These are phyloP conservation scores for Pentalonia nigronervosa DNA, from an alignment of 1,140 invertebrate genomes.

Conservation along the genomic window DNA sequence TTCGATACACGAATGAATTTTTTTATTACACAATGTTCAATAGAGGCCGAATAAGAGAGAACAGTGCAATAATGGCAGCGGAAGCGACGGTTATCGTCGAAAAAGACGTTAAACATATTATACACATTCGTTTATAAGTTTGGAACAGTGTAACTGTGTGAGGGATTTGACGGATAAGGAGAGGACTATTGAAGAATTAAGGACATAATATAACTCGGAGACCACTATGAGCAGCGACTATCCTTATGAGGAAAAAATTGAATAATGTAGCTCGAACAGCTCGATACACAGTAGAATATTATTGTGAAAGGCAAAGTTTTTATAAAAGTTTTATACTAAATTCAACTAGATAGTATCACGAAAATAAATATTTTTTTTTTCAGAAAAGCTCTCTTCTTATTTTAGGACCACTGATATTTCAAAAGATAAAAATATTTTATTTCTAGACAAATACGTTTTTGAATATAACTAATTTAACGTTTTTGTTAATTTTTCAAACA, in stretches of 20 bases:
- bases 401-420: not conserved
- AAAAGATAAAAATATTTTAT: not conserved
- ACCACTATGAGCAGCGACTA: not conserved
- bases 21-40: not conserved
- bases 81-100: not conserved
- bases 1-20: conserved; percentile 29
- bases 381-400: not conserved
- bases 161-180: too few species aligned
- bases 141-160: not conserved
- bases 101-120: conserved; percentile 15
- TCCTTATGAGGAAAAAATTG: not conserved
- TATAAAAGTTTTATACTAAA: not conserved
- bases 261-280: not conserved
- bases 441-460: not conserved
- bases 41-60: not conserved
- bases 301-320: not conserved
- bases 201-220: not conserved
- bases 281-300: not conserved
- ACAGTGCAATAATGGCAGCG: not conserved
- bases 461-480: not conserved
- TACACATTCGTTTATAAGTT: not conserved
- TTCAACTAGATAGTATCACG: not conserved
- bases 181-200: not conserved
- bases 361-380: not conserved
- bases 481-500: not conserved